Evolutionary conservation across 2,113 vertebrate genomes (phyloP).

Genomic region (Amphiprion percula): DNA sequence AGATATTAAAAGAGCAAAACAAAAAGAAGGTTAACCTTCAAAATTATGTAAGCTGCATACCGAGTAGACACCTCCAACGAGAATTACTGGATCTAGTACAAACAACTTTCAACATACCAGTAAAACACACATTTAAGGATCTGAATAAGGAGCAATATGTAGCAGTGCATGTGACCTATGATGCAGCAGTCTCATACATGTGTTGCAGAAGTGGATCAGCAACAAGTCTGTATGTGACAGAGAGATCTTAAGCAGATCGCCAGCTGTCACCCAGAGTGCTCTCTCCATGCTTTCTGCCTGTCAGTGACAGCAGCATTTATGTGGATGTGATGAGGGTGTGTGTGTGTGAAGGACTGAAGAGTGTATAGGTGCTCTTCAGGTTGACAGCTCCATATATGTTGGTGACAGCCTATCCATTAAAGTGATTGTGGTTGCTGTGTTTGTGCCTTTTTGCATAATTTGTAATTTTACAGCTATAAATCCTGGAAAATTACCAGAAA

Average conservation of each 20-base stretch:
- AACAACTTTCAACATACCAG: no score
- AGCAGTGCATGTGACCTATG: not conserved
- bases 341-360: slow-evolving; percentile 7
- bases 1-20: no score
- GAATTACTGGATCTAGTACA: no score
- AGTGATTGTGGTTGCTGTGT: not conserved
- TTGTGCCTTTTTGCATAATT: not conserved
- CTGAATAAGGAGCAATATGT: no score
- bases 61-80: no score
- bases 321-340: slow-evolving; percentile 8
- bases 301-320: slow-evolving; percentile 28
- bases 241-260: slow-evolving; percentile 2
- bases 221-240: slow-evolving; percentile 42
- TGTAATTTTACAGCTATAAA: no score
- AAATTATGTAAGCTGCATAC: no score
- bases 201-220: not conserved
- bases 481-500: no score
- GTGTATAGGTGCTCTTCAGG: slow-evolving; percentile 1
- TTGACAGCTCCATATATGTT: slow-evolving; percentile 33
- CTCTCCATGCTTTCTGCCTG: slow-evolving; percentile 7
- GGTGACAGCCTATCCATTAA: slow-evolving; percentile 25
- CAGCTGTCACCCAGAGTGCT: slow-evolving; percentile 21
- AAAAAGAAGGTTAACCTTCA: no score
- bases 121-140: no score
- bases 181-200: not conserved